Evolutionary conservation across 2,113 vertebrate species (phyloP).

Genomic region (Petaurus breviceps): DNA sequence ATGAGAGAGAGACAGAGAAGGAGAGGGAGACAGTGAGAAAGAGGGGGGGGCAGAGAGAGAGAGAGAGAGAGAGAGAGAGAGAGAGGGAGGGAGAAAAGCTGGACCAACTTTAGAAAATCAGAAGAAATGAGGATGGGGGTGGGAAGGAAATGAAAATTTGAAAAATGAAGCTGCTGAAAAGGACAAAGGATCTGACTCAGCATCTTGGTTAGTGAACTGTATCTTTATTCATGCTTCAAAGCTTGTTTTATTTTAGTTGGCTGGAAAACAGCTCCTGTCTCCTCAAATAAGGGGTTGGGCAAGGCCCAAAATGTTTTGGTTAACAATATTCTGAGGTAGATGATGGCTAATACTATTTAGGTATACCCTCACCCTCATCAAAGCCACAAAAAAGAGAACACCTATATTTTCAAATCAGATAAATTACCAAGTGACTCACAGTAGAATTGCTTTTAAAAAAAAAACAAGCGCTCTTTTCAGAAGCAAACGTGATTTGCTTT

Average conservation of each 20-base stretch:
- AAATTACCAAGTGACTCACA: neutral
- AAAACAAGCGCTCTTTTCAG: neutral
- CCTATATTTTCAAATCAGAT: neutral
- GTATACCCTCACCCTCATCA: neutral
- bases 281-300: conserved; percentile 33
- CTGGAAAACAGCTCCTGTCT: conserved; percentile 56
- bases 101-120: neutral
- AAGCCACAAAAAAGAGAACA: conserved; percentile 44
- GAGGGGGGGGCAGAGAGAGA: conserved; percentile 43
- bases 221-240: conserved; percentile 61
- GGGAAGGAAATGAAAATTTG: neutral
- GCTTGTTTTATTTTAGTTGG: conserved; percentile 71
- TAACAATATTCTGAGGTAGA: neutral
- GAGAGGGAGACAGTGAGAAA: neutral
- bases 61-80: neutral
- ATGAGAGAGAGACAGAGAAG: conserved; percentile 37
- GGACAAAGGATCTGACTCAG: conserved; percentile 33
- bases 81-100: neutral
- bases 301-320: neutral
- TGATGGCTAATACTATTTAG: neutral
- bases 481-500: neutral
- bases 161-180: conserved; percentile 35
- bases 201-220: conserved; percentile 47
- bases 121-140: neutral
- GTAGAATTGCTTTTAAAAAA: neutral